Evolutionary conservation across 2,797 vertebrate genomes (phyloP).

Genomic region (Mormyrops attenuatus): DNA sequence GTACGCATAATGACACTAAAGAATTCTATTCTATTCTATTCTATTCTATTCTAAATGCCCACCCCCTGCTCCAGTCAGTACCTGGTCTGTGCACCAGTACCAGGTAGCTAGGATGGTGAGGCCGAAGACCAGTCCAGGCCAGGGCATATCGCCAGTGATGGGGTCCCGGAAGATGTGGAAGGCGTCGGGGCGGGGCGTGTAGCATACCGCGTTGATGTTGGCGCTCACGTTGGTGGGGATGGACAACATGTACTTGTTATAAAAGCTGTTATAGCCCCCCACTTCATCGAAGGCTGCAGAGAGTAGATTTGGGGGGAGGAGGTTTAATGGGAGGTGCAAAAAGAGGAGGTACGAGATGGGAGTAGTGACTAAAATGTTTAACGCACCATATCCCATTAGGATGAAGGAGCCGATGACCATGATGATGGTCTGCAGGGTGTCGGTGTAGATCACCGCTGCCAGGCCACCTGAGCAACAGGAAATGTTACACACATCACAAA

Average conservation of each 20-base stretch:
- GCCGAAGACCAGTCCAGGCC: slow-evolving; percentile 82
- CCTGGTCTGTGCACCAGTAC: slow-evolving; percentile 98
- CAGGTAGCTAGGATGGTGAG: slow-evolving; percentile 73
- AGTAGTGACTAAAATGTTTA: not conserved
- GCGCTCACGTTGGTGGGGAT: slow-evolving; percentile 49
- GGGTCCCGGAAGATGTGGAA: slow-evolving; percentile 84
- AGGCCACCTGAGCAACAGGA: slow-evolving; percentile 70
- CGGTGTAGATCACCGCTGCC: slow-evolving; percentile 94
- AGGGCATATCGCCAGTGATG: slow-evolving; percentile 74
- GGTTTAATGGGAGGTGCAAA: not conserved
- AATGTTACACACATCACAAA: not conserved
- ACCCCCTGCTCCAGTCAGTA: slow-evolving; percentile 39
- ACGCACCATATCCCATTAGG: slow-evolving; percentile 80
- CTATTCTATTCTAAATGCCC: not conserved
- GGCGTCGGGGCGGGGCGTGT: slow-evolving; percentile 69
- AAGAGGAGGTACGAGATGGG: too few species aligned
- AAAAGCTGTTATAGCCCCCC: slow-evolving; percentile 76
- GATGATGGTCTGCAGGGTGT: slow-evolving; percentile 85
- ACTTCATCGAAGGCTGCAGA: slow-evolving; percentile 70
- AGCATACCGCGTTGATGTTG: slow-evolving; percentile 58
- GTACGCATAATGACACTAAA: too few species aligned
- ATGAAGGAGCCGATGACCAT: slow-evolving; percentile 90
- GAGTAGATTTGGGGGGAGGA: not conserved
- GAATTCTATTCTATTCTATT: too few species aligned
- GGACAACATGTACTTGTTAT: slow-evolving; percentile 72